Percentiles rank a stretch among this genome's conserved stretches.
These are phyloP conservation scores for Parthenolecanium corni DNA, from an alignment of 2,888 invertebrate species.

Conservation along the genomic window DNA sequence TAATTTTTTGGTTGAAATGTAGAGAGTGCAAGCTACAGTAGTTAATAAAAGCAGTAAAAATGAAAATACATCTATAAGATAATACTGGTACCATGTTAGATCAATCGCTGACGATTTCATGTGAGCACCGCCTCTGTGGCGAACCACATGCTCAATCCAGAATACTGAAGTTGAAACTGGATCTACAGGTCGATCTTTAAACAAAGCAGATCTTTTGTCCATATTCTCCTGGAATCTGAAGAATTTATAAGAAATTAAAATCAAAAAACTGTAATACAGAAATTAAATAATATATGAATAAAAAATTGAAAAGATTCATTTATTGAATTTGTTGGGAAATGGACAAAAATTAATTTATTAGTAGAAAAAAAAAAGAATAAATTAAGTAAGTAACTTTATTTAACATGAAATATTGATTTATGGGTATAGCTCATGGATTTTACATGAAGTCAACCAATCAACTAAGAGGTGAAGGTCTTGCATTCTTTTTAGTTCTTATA, in stretches of 20 bases:
- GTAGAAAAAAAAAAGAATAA: no score
- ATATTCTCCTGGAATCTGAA: conserved; percentile 26
- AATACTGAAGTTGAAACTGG: conserved; percentile 23
- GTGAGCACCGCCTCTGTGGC: conserved; percentile 17
- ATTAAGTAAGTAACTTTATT: no score
- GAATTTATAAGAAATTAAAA: no score
- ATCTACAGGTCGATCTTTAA: conserved; percentile 13
- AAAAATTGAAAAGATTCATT: background rate
- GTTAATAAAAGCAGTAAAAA: background rate
- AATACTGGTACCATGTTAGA: conserved; percentile 14
- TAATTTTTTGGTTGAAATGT: background rate
- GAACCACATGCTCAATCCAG: conserved; percentile 30
- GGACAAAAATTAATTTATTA: no score
- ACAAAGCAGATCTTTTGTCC: conserved; percentile 13
- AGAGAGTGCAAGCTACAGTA: background rate
- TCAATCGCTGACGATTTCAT: conserved; percentile 2
- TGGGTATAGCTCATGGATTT: no score
- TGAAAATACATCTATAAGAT: conserved; percentile 12
- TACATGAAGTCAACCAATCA: no score
- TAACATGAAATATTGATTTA: no score
- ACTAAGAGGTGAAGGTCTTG: no score
- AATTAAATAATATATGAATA: background rate
- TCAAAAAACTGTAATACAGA: no score
- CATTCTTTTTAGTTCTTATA: no score
- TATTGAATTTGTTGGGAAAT: no score